phyloP scores from a whole-genome alignment of 1,140 invertebrate species.

The Ylistrum balloti region DNA sequence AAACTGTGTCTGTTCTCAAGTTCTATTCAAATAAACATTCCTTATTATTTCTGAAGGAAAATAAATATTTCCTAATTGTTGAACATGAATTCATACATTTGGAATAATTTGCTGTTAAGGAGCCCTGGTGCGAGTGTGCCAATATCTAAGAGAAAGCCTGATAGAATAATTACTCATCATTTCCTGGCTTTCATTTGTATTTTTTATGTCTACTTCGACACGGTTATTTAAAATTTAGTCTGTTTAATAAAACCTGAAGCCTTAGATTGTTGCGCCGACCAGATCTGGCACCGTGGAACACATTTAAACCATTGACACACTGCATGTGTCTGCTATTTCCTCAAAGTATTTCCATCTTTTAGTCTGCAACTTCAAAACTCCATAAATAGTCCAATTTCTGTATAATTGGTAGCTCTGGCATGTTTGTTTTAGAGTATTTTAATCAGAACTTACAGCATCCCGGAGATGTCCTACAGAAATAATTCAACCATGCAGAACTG shows the following conservation, averaged over 20 bases:
- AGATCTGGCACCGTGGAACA: neutral
- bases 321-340: conserved; percentile 21
- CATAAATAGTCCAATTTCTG: conserved; percentile 5
- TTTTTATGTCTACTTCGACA: conserved; percentile 17
- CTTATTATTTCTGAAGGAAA: too few relatives aligned
- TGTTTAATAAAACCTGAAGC: neutral
- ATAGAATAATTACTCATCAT: conserved; percentile 40
- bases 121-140: neutral
- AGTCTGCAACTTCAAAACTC: conserved; percentile 25
- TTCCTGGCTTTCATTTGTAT: conserved; percentile 11
- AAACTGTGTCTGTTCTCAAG: too few relatives aligned
- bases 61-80: too few relatives aligned
- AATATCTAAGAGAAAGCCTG: neutral
- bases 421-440: neutral
- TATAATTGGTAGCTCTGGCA: neutral
- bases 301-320: neutral
- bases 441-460: neutral
- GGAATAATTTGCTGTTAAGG: neutral
- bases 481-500: neutral
- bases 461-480: neutral
- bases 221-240: conserved; percentile 35
- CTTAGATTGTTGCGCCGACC: neutral
- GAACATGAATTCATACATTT: neutral
- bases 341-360: neutral
- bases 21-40: too few relatives aligned